A percentile compares a stretch with the other conserved stretches of the same genome.
Conservation (phyloP, 1,140 invertebrate genomes). For the Protaetia brevitarsis region DNA sequence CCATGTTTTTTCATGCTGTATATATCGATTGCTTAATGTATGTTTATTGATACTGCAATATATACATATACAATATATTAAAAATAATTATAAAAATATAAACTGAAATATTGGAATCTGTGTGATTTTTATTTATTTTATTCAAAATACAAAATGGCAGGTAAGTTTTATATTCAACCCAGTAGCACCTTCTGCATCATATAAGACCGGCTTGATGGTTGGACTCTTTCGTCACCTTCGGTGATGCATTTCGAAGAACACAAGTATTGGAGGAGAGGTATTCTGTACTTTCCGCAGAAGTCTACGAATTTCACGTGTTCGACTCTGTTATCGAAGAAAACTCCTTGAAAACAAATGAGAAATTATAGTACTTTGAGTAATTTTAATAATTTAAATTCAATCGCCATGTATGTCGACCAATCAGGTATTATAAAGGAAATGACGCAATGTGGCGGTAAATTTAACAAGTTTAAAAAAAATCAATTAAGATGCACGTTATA, state of each 20-base stretch:
- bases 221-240: slow-evolving; percentile 55
- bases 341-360: slow-evolving; percentile 62
- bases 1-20: no score
- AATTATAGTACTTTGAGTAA: neutral
- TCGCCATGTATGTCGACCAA: neutral
- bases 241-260: slow-evolving; percentile 90
- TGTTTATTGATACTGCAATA: no score
- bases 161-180: slow-evolving; percentile 50
- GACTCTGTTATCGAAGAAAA: slow-evolving; percentile 94
- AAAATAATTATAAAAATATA: neutral
- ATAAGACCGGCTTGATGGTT: slow-evolving; percentile 52
- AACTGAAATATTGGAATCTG: neutral
- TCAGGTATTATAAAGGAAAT: no score
- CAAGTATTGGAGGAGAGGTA: slow-evolving; percentile 94
- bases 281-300: slow-evolving; percentile 96
- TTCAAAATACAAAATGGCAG: no score
- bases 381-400: neutral
- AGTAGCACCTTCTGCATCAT: slow-evolving; percentile 78
- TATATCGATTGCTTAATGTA: no score
- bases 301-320: slow-evolving; percentile 99
- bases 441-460: no score
- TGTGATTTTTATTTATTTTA: neutral
- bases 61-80: slow-evolving; percentile 33
- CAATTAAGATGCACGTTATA: no score
- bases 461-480: no score